A percentile compares a stretch with the other conserved stretches of the same genome.
These are phyloP conservation scores for Dendropsophus ebraccatus DNA, from an alignment of 2,113 vertebrate species.

Conservation along the genomic window DNA sequence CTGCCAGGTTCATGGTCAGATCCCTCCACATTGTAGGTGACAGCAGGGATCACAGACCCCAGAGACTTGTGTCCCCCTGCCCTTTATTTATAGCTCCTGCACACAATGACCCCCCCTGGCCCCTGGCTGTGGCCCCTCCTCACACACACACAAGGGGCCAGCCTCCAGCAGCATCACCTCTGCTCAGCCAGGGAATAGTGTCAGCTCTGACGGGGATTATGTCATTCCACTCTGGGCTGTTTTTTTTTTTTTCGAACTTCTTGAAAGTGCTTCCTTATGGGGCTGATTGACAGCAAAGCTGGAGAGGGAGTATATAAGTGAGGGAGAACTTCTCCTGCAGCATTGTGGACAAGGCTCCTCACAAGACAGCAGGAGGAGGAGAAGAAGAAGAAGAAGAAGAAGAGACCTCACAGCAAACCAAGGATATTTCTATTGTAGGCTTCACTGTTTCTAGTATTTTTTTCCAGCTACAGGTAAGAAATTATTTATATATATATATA, in stretches of 20 bases:
- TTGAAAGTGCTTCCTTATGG: slow-evolving; percentile 57
- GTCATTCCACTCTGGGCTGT: slow-evolving; percentile 42
- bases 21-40: too few species aligned
- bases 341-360: slow-evolving; percentile 40
- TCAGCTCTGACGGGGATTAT: slow-evolving; percentile 50
- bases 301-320: slow-evolving; percentile 44
- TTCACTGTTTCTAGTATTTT: neutral
- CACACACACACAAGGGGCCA: slow-evolving; percentile 33
- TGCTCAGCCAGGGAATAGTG: slow-evolving; percentile 4
- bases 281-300: slow-evolving; percentile 49
- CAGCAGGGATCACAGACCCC: too few species aligned
- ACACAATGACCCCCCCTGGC: neutral
- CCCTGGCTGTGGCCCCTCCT: neutral
- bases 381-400: too few species aligned
- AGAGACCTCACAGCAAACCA: neutral
- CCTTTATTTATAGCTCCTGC: too few species aligned
- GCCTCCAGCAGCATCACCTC: slow-evolving; percentile 51
- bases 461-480: slow-evolving; percentile 4
- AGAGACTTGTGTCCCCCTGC: too few species aligned
- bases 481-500: neutral
- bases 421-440: slow-evolving; percentile 4
- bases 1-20: too few species aligned
- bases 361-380: too few species aligned
- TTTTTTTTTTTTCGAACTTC: slow-evolving; percentile 42
- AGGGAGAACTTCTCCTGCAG: neutral